phyloP scores from a whole-genome alignment of 2,888 invertebrate genomes.

The Zaprionus obscuricornis region DNA sequence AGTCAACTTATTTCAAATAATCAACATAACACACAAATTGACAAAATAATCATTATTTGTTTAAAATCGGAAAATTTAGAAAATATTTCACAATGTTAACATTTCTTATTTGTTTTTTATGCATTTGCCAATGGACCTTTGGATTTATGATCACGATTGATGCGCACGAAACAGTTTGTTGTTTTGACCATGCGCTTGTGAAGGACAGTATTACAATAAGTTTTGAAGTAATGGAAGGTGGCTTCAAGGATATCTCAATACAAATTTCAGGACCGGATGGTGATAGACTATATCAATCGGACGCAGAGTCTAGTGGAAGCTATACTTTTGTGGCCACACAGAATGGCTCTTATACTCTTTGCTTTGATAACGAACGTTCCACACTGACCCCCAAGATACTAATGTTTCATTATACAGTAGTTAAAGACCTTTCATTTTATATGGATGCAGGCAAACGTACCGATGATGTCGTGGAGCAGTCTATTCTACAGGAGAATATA shows the following conservation, averaged over 20 bases:
- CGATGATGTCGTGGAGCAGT: constrained; percentile 61
- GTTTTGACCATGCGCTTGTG: constrained; percentile 47
- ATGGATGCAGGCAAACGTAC: constrained; percentile 22
- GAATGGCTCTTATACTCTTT: constrained; percentile 40
- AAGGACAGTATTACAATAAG: constrained; percentile 48
- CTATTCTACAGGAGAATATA: constrained; percentile 37
- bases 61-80: background rate
- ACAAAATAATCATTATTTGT: background rate
- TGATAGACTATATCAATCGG: constrained; percentile 20
- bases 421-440: constrained; percentile 37
- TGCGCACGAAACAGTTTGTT: constrained; percentile 60
- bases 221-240: constrained; percentile 69
- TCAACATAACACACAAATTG: no score
- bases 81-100: constrained; percentile 32
- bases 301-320: constrained; percentile 50
- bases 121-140: background rate
- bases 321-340: constrained; percentile 52
- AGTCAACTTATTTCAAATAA: no score
- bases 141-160: constrained; percentile 59
- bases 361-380: constrained; percentile 60
- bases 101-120: background rate
- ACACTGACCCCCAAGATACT: constrained; percentile 61
- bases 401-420: constrained; percentile 60
- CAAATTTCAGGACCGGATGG: constrained; percentile 39
- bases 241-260: constrained; percentile 58